These are phyloP conservation scores for Athene noctua DNA, from an alignment of 2,113 vertebrate species.

Conservation along the genomic window DNA sequence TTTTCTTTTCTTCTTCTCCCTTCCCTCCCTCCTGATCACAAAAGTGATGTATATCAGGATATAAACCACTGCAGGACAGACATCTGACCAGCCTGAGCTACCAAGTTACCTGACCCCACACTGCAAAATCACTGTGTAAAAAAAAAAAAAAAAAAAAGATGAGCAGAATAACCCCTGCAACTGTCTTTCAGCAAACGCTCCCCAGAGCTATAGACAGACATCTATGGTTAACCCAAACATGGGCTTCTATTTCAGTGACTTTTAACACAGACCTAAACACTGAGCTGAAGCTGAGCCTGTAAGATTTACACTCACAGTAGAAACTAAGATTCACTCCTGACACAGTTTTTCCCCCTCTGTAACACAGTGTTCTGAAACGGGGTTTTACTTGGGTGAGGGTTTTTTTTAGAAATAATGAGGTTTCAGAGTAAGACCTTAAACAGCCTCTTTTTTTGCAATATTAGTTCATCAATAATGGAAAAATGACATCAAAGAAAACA, in stretches of 20 bases:
- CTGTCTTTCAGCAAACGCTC: background rate
- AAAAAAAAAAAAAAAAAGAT: background rate
- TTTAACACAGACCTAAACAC: background rate
- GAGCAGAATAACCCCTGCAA: background rate
- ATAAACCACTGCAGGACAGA: background rate
- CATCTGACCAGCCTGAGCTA: background rate
- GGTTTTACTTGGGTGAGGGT: background rate
- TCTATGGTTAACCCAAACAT: background rate
- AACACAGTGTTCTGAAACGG: background rate
- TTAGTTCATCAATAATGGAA: conserved; percentile 18
- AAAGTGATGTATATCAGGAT: background rate
- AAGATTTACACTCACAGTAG: background rate
- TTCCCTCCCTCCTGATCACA: background rate
- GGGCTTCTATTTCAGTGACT: background rate
- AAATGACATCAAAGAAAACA: conserved; percentile 27
- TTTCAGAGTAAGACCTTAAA: background rate
- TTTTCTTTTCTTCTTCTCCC: background rate
- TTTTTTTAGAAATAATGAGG: background rate
- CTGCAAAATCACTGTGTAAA: background rate
- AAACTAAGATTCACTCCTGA: background rate
- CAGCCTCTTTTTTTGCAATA: background rate
- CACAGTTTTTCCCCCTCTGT: background rate
- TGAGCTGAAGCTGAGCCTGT: background rate
- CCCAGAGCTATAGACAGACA: background rate
- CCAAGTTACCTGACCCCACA: background rate